Percentiles rank a stretch among this genome's conserved stretches.
phyloP scores from a whole-genome alignment of 30 jellyfish, hydroid and myxozoan genomes.

The Hydractinia echinata region DNA sequence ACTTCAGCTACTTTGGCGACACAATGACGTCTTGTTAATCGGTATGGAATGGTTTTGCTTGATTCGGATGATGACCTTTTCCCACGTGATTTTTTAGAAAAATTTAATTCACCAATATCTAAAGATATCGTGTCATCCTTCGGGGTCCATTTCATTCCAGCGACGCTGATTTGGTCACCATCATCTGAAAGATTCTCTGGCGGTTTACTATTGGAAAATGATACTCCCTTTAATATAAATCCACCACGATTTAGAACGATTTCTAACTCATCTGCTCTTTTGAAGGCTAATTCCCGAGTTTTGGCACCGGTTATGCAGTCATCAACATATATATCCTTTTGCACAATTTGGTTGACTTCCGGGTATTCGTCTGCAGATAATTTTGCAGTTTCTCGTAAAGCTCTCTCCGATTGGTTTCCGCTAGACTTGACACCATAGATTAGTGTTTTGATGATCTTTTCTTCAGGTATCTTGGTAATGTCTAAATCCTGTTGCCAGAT shows the following conservation, averaged over 20 bases:
- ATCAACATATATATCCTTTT: conserved; percentile 22
- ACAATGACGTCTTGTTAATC: conserved; percentile 9
- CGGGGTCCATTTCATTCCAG: not conserved
- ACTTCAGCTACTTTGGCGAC: not conserved
- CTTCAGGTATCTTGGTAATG: conserved; percentile 11
- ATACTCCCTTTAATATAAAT: not conserved
- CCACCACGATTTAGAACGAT: conserved; percentile 18
- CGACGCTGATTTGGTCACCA: too few species aligned
- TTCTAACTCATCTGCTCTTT: conserved; percentile 21
- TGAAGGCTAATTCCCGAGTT: not conserved
- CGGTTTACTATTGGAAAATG: not conserved
- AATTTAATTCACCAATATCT: too few species aligned
- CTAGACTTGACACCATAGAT: too few species aligned
- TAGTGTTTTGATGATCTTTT: conserved; percentile 5
- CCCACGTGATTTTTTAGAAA: not conserved
- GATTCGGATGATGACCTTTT: not conserved
- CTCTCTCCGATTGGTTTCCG: not conserved
- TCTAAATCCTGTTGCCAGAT: not conserved
- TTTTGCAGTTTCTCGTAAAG: conserved; percentile 9
- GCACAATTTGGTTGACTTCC: not conserved
- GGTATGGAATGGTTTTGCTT: not conserved
- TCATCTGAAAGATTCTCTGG: not conserved
- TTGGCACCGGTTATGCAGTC: conserved; percentile 23
- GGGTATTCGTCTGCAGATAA: not conserved
- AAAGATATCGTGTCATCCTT: too few species aligned